Evolutionary conservation across 2,888 invertebrate species (phyloP).

Genomic region (Platynereis dumerilii): DNA sequence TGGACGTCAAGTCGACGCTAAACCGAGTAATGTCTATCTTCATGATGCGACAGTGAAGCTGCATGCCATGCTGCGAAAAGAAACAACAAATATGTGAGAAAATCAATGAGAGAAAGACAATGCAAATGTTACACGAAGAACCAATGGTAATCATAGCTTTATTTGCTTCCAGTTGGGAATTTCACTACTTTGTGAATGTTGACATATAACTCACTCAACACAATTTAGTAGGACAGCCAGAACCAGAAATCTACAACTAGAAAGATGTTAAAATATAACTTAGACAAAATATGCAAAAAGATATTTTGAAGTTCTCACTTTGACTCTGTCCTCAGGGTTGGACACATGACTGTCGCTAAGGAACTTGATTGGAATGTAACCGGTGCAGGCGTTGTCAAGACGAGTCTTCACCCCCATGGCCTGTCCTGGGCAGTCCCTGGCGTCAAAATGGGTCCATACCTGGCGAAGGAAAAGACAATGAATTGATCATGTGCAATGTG

Average conservation of each 20-base stretch:
- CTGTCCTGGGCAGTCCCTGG: slow-evolving; percentile 90
- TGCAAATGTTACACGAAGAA: neutral
- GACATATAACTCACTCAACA: too few relatives aligned
- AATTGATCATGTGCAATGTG: neutral
- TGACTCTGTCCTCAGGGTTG: slow-evolving; percentile 91
- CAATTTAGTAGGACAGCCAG: too few relatives aligned
- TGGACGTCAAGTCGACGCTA: slow-evolving; percentile 82
- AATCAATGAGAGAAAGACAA: neutral
- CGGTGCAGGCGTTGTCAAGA: slow-evolving; percentile 86
- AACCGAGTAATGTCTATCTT: slow-evolving; percentile 96
- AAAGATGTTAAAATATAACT: too few relatives aligned
- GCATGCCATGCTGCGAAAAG: slow-evolving; percentile 56
- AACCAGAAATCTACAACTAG: too few relatives aligned
- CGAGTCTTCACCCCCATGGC: slow-evolving; percentile 89
- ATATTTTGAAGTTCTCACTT: slow-evolving; percentile 64
- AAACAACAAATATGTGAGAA: neutral
- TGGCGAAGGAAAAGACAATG: slow-evolving; percentile 40
- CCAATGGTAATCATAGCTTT: neutral
- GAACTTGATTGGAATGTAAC: slow-evolving; percentile 92
- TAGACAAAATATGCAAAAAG: too few relatives aligned
- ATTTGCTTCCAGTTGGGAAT: neutral
- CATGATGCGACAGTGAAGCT: slow-evolving; percentile 77
- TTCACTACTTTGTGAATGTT: too few relatives aligned
- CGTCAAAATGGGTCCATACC: slow-evolving; percentile 99
- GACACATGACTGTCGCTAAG: slow-evolving; percentile 91